A percentile compares a stretch with the other conserved stretches of the same genome.
These are phyloP conservation scores for Ichneumoninae sp. DNA, from an alignment of 2,888 invertebrate genomes.

Conservation along the genomic window DNA sequence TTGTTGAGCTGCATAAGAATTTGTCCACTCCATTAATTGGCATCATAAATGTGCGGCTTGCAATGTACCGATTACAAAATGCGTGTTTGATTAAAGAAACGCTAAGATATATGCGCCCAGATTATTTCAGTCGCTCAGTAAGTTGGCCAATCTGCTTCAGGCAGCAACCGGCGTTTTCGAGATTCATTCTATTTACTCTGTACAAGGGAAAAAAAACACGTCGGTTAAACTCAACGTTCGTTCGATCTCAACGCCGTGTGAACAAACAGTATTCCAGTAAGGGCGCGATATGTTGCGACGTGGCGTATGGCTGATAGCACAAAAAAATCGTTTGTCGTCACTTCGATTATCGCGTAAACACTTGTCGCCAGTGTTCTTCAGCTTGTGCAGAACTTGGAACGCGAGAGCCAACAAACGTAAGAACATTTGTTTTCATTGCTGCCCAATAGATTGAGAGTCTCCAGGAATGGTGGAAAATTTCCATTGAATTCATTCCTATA, in stretches of 20 bases:
- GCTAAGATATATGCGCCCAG: background rate
- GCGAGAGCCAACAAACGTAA: slow-evolving; percentile 33
- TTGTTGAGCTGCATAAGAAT: too few relatives aligned
- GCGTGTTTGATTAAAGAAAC: background rate
- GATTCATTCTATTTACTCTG: background rate
- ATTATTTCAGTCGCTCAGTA: background rate
- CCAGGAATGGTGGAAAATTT: background rate
- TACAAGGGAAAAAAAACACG: background rate
- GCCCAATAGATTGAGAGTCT: background rate
- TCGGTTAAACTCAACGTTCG: background rate
- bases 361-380: background rate
- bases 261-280: slow-evolving; percentile 1
- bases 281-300: slow-evolving; percentile 37
- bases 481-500: background rate
- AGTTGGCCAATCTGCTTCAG: background rate
- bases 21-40: background rate
- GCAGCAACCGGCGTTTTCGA: background rate
- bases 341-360: slow-evolving; percentile 21
- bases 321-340: slow-evolving; percentile 10
- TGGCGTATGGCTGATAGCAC: slow-evolving; percentile 1
- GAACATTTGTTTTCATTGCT: background rate
- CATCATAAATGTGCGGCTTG: background rate
- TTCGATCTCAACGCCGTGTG: background rate
- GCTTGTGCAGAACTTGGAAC: background rate
- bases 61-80: slow-evolving; percentile 2